Base-by-base conservation (phyloP, 2,888 invertebrate genomes). In the Omphaloscelis lunosa region DNA sequence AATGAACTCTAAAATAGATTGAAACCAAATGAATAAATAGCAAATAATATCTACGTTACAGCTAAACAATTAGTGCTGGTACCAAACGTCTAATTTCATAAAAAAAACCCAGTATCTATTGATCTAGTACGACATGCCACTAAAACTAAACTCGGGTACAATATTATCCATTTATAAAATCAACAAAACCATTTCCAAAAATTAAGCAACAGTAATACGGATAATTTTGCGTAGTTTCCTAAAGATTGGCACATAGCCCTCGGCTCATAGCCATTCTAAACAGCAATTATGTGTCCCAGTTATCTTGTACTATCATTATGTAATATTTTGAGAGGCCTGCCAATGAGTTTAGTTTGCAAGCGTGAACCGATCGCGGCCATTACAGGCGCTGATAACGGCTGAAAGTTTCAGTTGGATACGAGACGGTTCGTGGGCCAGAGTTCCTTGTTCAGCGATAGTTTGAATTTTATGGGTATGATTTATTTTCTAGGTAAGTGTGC, bases 221-320 rank as follows among this genome's bases (percentile, higher is more conserved):
- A 65, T 56, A 66, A 51, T 62, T 65, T 72, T 66, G 66, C 8
- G 15, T 12, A 67, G 63, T 73, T 71, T 48, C 20, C 48, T 67
- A 41, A 76, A 84, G 68, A 86, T 89, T 89, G 82, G 70, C 89
- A 86, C 29, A 90, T 90, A 89, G 89, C 92, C 90, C 79, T 87
- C 88, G 92, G 93, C 92, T 89, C 90, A 92, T 93, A 95, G 93
- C 93, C 86, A 93, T 95, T 94, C 92, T 90, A 93, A 95, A 94
- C 95, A 93, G 91, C 93, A 92, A 94, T 94, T 94, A 93, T 93
- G 93, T 95, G 93, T 93, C 92, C 94, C 93, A 93, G 90, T 93
- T 95, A 95, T 95, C 94, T 93, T 90, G 91, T 92, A 80, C 84
- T 84, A 85, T 78, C 75, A 90, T 89, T 90, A 90, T 89, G 89